Evolutionary conservation across 2,888 invertebrate species (phyloP), one percentile per base, ranked within the genome.

Genomic region (Acanthosepion pharaonis): DNA sequence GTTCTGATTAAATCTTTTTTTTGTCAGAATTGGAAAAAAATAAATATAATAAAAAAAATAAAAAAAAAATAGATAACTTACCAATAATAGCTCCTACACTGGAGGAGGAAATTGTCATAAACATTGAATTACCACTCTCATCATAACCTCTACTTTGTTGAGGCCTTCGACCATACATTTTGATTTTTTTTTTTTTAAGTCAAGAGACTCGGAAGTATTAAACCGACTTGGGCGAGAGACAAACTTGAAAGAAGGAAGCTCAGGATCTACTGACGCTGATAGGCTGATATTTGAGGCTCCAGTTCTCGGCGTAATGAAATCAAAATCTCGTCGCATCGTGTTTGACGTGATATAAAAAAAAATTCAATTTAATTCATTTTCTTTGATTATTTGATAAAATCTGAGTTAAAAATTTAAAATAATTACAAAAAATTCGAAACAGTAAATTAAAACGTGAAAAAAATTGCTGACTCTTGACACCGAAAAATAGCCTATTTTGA

Each of bases 41-140:
- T n/a, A 33, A 78, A 33, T n/a, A 8, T 23, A 59, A 20, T 42
- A 42, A 78, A 9, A 33, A 33, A n/a, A 78, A 78, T n/a, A 33
- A 78, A 33, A n/a, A n/a, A n/a, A 78, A 78, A n/a, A n/a, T 11
- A 4, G 15, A 78, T 28, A n/a, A 78, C n/a, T 78, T 78, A 78
- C 78, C 78, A 78, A 78, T 78, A 78, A 78, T 78, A 78, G 78
- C 78, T 78, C 78, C 78, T 78, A 78, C 78, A 78, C 78, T 78
- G 4, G 78, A 78, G 15, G 78, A 78, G 33, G 78, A n/a, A 78
- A 78, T 78, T n/a, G 78, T 78, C 78, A 78, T 78, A n/a, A 78
- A 78, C 78, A 78, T 78, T n/a, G 78, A n/a, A 78, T 78, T 78
- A 78, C 78, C 78, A 33, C 78, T n/a, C 3, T 78, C 78, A n/a